A percentile compares a stretch with the other conserved stretches of the same genome.
These are phyloP conservation scores for Enteromius radiatus DNA, from an alignment of 2,797 vertebrate species.

Conservation along the genomic window DNA sequence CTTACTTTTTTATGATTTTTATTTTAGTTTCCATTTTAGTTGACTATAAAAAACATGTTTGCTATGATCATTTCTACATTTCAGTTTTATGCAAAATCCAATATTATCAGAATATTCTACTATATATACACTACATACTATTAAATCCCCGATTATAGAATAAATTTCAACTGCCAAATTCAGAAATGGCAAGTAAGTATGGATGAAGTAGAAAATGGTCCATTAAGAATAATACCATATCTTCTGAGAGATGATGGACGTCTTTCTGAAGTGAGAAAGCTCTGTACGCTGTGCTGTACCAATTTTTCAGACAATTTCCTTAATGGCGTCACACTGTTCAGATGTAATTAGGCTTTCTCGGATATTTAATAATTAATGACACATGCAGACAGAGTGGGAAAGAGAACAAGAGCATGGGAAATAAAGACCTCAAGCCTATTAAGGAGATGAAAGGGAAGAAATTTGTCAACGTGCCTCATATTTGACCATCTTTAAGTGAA, in stretches of 20 bases:
- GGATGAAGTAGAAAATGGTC: neutral
- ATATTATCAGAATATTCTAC: neutral
- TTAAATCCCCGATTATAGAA: neutral
- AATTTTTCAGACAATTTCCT: slow-evolving; percentile 47
- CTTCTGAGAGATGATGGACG: neutral
- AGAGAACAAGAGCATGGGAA: neutral
- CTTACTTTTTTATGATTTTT: too few relatives aligned
- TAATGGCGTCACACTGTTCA: slow-evolving; percentile 46
- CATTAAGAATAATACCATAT: neutral
- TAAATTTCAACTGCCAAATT: neutral
- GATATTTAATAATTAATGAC: slow-evolving; percentile 41
- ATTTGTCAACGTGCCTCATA: slow-evolving; percentile 8
- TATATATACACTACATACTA: neutral
- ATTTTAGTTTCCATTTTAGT: too few relatives aligned
- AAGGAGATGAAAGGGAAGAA: slow-evolving; percentile 18
- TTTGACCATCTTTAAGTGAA: neutral
- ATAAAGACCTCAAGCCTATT: neutral
- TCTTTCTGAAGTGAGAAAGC: slow-evolving; percentile 8
- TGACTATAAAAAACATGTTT: too few relatives aligned
- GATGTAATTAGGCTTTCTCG: slow-evolving; percentile 43
- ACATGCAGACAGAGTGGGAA: slow-evolving; percentile 23
- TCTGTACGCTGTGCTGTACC: slow-evolving; percentile 18
- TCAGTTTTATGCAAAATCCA: neutral
- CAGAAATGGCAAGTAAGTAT: neutral
- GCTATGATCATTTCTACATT: neutral